A percentile compares a stretch with the other conserved stretches of the same genome.
These are phyloP conservation scores for Rhagoletis pomonella DNA, from an alignment of 1,140 invertebrate genomes.

Conservation along the genomic window DNA sequence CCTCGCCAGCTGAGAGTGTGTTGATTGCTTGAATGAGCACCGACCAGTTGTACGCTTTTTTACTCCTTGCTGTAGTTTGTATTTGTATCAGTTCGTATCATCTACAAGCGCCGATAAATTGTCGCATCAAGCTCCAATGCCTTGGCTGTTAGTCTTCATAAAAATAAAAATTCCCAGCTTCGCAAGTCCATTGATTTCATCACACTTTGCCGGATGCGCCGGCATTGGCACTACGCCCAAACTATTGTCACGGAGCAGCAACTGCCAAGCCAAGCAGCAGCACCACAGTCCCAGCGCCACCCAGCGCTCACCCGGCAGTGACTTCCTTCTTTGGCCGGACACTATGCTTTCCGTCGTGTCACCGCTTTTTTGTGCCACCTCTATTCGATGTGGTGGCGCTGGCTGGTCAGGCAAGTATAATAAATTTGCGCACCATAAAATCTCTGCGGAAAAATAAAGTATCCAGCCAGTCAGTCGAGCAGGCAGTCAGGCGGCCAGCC, in stretches of 20 bases:
- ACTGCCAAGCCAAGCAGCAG: neutral
- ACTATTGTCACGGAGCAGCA: conserved; percentile 65
- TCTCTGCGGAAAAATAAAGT: conserved; percentile 71
- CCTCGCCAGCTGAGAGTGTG: neutral
- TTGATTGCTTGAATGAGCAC: neutral
- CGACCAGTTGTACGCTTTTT: neutral
- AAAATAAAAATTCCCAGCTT: neutral
- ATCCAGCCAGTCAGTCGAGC: conserved; percentile 36
- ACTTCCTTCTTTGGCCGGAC: neutral
- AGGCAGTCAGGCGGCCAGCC: conserved; percentile 19
- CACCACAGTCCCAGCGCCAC: neutral
- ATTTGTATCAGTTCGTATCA: neutral
- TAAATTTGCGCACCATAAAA: conserved; percentile 74
- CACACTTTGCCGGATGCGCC: neutral
- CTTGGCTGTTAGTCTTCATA: neutral
- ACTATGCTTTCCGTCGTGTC: neutral
- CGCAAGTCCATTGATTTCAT: conserved; percentile 25
- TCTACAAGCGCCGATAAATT: conserved; percentile 39
- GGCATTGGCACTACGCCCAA: conserved; percentile 2
- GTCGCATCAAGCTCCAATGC: conserved; percentile 18
- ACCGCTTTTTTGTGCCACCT: neutral
- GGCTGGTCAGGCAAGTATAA: conserved; percentile 58
- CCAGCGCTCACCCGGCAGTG: too few relatives aligned
- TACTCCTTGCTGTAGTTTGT: neutral
- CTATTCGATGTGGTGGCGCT: neutral